Evolutionary conservation across 2,113 vertebrate genomes (phyloP).

Genomic region (Ramphastos sulfuratus): DNA sequence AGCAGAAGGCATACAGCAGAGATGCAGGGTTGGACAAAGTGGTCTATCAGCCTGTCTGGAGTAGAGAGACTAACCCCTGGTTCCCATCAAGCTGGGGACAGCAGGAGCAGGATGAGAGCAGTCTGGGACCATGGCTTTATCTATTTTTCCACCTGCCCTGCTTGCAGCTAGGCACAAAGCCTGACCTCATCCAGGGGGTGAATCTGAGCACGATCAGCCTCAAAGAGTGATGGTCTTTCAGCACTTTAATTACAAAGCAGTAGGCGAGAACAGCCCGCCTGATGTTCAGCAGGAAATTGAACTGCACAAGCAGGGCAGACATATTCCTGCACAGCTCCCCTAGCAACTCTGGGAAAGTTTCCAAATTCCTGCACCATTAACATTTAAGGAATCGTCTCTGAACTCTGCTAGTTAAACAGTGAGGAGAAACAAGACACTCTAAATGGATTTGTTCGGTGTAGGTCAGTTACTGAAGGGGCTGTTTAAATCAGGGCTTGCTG

Average conservation of each 20-base stretch:
- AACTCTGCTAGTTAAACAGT: conserved; percentile 45
- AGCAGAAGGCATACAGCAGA: neutral
- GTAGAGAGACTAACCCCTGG: accelerated
- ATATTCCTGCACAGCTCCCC: conserved; percentile 32
- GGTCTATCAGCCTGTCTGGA: accelerated
- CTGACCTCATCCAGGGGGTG: neutral
- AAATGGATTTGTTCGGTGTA: conserved; percentile 54
- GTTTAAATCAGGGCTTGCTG: conserved; percentile 42
- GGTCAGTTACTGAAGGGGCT: conserved; percentile 26
- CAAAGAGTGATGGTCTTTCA: conserved; percentile 29
- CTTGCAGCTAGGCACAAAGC: neutral
- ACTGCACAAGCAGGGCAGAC: conserved; percentile 24
- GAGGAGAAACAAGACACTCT: conserved; percentile 59
- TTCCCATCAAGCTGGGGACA: accelerated
- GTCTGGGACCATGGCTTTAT: accelerated
- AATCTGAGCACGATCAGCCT: neutral
- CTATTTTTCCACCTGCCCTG: neutral
- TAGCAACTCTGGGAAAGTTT: conserved; percentile 55
- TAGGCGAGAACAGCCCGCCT: conserved; percentile 29
- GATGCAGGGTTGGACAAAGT: neutral
- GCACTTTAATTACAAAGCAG: conserved; percentile 52
- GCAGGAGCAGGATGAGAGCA: neutral
- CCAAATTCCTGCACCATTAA: conserved; percentile 69
- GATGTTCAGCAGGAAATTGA: conserved; percentile 62
- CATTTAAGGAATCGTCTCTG: conserved; percentile 65